phyloP scores from a whole-genome alignment of 2,797 vertebrate genomes.

The Garrulus glandarius region DNA sequence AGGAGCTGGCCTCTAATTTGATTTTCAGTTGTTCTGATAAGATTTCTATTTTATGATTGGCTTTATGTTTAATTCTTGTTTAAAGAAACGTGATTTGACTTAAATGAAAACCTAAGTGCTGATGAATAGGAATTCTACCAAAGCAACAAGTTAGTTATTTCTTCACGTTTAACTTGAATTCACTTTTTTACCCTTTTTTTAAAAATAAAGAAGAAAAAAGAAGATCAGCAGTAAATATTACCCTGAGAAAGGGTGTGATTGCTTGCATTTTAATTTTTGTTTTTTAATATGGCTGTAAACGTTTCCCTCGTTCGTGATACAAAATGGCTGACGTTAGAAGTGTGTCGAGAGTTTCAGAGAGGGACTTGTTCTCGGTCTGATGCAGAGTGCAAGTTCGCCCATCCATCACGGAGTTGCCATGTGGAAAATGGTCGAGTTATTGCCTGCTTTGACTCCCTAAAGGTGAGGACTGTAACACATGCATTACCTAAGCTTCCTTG shows the following conservation, averaged over 20 bases:
- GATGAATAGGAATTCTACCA: conserved; percentile 77
- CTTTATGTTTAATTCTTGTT: conserved; percentile 77
- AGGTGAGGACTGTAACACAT: conserved; percentile 83
- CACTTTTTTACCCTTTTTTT: conserved; percentile 69
- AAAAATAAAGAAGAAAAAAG: conserved; percentile 26
- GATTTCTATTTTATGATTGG: conserved; percentile 79
- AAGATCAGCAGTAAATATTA: conserved; percentile 40
- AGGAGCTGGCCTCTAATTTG: conserved; percentile 79
- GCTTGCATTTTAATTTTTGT: conserved; percentile 57
- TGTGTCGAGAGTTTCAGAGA: conserved; percentile 98
- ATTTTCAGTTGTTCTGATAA: conserved; percentile 77
- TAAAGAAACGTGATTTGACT: conserved; percentile 74
- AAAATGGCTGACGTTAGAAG: conserved; percentile 99
- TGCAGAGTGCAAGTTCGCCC: conserved; percentile 97
- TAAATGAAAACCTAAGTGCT: conserved; percentile 78
- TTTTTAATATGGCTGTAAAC: conserved; percentile 86
- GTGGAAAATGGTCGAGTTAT: conserved; percentile 98
- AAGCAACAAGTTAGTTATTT: conserved; percentile 76
- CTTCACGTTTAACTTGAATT: conserved; percentile 76
- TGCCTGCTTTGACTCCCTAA: conserved; percentile 98
- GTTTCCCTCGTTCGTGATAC: conserved; percentile 95
- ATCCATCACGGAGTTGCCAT: conserved; percentile 95
- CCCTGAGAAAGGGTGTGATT: conserved; percentile 55
- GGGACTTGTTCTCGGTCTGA: conserved; percentile 95
- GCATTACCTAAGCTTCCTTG: conserved; percentile 11